Evolutionary conservation across 2,113 vertebrate genomes (phyloP), one percentile per base, ranked within the genome.

Genomic region (Rhinolophus ferrumequinum): DNA sequence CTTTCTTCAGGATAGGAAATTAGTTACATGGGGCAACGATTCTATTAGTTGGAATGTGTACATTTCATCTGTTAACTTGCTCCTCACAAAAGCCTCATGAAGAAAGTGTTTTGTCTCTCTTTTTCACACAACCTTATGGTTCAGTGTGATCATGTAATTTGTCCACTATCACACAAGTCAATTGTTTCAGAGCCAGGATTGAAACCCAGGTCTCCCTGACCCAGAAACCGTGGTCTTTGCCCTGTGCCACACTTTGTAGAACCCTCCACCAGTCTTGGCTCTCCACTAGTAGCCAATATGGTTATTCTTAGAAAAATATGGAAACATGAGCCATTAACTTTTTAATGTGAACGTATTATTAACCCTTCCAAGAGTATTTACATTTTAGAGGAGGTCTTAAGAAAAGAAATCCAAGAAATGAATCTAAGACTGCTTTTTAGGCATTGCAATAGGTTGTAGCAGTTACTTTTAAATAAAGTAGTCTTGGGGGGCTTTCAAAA

Each of bases 1-100:
- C 12, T 67, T 82, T 95, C 14, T 96, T 80, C 22, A n/a, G 9
- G 5, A 60, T 30, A 88, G 19, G 21, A 80, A 89, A 90, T 90
- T 33, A 62, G 22, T 11, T 82, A 9, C 13, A n/a, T 5, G 35
- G 16, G 19, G 8, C 1, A 80, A 85, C 0, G 26, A 50, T 19
- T 84, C 4, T 54, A 22, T 0, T 38, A 64, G 6, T 2, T 35
- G 33, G 4, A 60, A 82, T 35, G 28, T 35, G 4, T 38, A 15
- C 13, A 60, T 52, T 91, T 89, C 60, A 44, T 95, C 54, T 79
- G 13, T 12, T 58, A 38, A 47, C 19, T 60, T 70, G 9, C 8
- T 69, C 3, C n/a, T 73, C 50, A 84, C 11, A 22, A 85, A 67
- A 69, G 26, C 2, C 3, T 87, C 44, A 22, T 0, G 5, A 92